A percentile compares a stretch with the other conserved stretches of the same genome.
These are phyloP conservation scores for Myripristis murdjan DNA, from an alignment of 2,797 vertebrate genomes.

Conservation along the genomic window DNA sequence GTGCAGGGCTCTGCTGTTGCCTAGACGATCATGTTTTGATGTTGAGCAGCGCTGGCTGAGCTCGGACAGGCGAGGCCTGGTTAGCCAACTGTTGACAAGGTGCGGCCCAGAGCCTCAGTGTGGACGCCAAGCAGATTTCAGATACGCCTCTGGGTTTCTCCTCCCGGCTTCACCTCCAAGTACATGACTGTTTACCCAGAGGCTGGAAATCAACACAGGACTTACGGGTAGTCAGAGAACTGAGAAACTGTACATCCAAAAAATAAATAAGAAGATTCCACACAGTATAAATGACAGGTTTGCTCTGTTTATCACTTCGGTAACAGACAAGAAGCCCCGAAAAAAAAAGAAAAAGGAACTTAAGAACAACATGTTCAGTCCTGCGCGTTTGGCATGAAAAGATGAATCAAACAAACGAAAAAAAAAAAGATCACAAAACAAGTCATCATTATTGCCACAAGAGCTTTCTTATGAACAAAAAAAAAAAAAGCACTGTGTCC, in stretches of 20 bases:
- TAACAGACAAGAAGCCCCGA: not conserved
- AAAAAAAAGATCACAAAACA: not conserved
- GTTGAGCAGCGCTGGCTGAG: constrained; percentile 5
- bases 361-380: not conserved
- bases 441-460: not conserved
- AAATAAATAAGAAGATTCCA: constrained; percentile 28
- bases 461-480: not conserved
- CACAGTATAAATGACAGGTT: not conserved
- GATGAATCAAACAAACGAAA: not conserved
- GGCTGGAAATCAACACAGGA: not conserved
- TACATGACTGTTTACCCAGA: not conserved
- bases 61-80: not conserved
- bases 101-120: not conserved
- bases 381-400: not conserved
- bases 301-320: not conserved
- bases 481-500: not conserved
- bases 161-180: not conserved
- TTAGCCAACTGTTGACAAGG: constrained; percentile 8
- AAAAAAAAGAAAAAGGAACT: not conserved
- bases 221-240: not conserved
- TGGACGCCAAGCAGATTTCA: not conserved
- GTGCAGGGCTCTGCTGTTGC: not conserved
- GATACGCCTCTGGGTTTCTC: not conserved
- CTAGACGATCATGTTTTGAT: not conserved
- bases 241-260: constrained; percentile 11